These are phyloP conservation scores for Podarcis muralis DNA, from an alignment of 2,113 vertebrate genomes.

Conservation along the genomic window DNA sequence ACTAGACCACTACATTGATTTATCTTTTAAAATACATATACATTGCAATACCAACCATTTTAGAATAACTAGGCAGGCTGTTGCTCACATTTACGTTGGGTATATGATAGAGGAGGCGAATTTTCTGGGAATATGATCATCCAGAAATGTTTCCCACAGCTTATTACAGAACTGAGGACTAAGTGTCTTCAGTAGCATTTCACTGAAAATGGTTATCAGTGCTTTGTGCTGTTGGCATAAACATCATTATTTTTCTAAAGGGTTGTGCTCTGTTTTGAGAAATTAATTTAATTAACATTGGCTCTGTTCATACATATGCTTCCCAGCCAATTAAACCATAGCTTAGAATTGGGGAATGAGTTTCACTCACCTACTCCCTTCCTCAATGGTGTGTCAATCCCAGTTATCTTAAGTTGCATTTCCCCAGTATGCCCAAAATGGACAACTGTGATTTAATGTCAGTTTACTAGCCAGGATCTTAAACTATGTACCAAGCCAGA, in stretches of 20 bases:
- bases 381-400: background rate
- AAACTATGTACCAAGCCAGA: too few species aligned
- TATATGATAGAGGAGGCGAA: too few species aligned
- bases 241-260: background rate
- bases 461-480: too few species aligned
- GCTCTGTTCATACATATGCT: background rate
- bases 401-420: background rate
- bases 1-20: background rate
- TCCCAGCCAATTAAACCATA: background rate
- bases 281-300: background rate
- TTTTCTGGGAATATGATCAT: background rate
- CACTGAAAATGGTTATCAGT: background rate
- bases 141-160: background rate
- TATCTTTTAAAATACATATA: too few species aligned
- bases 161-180: background rate
- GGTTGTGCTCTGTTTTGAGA: background rate
- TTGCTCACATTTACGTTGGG: too few species aligned
- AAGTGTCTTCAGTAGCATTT: background rate
- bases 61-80: background rate
- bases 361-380: background rate
- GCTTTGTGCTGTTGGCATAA: background rate
- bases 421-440: background rate
- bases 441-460: too few species aligned
- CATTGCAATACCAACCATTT: too few species aligned
- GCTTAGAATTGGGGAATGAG: background rate